phyloP scores from a whole-genome alignment of 2,888 invertebrate species.

The Gastrophysa polygoni region DNA sequence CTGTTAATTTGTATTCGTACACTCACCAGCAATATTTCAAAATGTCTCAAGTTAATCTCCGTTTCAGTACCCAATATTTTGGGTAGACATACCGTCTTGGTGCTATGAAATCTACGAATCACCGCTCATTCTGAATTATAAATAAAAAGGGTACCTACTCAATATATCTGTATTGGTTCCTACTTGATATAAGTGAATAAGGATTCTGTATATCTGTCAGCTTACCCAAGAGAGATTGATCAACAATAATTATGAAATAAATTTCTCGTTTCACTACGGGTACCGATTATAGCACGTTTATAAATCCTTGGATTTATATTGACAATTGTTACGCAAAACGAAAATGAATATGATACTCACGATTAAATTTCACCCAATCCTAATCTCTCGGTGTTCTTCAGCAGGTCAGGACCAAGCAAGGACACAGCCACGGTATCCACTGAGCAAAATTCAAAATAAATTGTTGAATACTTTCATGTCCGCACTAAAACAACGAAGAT shows the following conservation, averaged over 20 bases:
- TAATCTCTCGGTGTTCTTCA: neutral
- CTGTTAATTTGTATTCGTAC: neutral
- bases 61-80: no score
- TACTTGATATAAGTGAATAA: no score
- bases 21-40: neutral
- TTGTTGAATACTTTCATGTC: neutral
- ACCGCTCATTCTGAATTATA: no score
- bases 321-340: neutral
- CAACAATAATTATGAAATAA: neutral
- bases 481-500: conserved; percentile 5
- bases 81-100: no score
- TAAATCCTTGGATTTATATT: neutral
- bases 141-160: no score
- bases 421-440: neutral
- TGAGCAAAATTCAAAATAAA: neutral
- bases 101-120: no score
- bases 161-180: no score
- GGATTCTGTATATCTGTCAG: neutral
- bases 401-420: neutral
- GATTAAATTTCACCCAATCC: neutral
- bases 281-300: neutral
- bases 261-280: neutral
- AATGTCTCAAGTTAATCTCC: no score
- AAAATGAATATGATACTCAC: neutral
- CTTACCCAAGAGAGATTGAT: neutral